Percentiles rank a stretch among this genome's conserved stretches.
Conservation (phyloP, 1,140 invertebrate species). For the Platorchestia sp. region DNA sequence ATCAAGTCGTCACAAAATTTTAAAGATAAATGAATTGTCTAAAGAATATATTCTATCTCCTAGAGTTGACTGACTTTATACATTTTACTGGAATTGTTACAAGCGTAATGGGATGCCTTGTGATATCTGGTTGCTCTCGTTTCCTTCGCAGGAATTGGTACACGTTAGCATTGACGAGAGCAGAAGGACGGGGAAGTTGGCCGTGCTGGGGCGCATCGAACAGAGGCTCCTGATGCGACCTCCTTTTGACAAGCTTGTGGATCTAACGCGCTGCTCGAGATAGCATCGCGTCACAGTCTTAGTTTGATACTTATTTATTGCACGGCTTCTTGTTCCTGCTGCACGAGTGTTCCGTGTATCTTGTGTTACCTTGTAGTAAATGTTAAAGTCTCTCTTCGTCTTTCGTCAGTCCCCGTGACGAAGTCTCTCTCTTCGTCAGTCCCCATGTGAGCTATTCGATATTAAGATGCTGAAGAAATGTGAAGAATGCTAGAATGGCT, state of each 20-base stretch:
- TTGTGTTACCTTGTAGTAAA: background rate
- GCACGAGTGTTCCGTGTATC: background rate
- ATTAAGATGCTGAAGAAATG: background rate
- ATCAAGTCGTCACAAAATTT: too few species aligned
- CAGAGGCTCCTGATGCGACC: background rate
- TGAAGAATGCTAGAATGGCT: background rate
- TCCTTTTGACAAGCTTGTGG: background rate
- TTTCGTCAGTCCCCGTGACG: background rate
- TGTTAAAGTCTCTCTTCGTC: background rate
- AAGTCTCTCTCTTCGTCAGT: too few species aligned
- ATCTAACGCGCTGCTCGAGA: background rate
- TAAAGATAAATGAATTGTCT: too few species aligned
- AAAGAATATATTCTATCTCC: too few species aligned
- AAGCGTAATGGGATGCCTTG: too few species aligned
- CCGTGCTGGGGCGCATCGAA: background rate
- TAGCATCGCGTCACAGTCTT: background rate
- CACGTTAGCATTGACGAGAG: conserved; percentile 1
- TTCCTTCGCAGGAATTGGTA: background rate
- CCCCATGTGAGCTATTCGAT: background rate
- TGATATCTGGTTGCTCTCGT: too few species aligned
- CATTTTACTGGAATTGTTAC: too few species aligned
- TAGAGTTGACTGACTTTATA: too few species aligned
- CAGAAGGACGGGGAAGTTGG: conserved; percentile 1
- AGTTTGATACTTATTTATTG: background rate
- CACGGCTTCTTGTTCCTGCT: background rate